Evolutionary conservation across 2,113 vertebrate species (phyloP).

Genomic region (Shinisaurus crocodilurus): DNA sequence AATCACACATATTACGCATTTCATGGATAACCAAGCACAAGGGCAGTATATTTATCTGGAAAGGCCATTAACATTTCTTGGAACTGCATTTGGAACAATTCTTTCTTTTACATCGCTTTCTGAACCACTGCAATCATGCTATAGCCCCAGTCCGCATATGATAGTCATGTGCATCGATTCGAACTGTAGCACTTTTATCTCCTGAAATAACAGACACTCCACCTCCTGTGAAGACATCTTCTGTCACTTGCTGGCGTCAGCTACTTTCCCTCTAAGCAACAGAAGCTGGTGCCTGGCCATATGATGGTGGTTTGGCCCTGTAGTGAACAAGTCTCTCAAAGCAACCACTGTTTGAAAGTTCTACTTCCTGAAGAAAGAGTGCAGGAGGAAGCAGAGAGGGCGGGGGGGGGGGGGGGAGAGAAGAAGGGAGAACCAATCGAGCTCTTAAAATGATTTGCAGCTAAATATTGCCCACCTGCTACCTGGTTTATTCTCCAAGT

Average conservation of each 20-base stretch:
- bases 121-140: background rate
- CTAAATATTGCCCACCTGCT: background rate
- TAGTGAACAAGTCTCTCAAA: conserved; percentile 1
- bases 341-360: background rate
- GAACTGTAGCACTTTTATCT: conserved; percentile 11
- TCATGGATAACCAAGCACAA: background rate
- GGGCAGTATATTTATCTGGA: background rate
- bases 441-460: background rate
- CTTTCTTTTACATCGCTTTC: conserved; percentile 21
- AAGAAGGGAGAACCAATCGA: background rate
- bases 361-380: background rate
- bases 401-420: too few relatives aligned
- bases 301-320: background rate
- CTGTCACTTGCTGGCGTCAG: background rate
- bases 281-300: background rate
- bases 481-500: background rate
- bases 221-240: conserved; percentile 4
- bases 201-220: background rate
- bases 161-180: conserved; percentile 2
- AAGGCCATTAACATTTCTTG: background rate
- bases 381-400: background rate
- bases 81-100: background rate
- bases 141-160: background rate
- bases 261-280: background rate
- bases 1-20: background rate